Evolutionary conservation across 2,113 vertebrate genomes (phyloP).

Genomic region (Cariama cristata): DNA sequence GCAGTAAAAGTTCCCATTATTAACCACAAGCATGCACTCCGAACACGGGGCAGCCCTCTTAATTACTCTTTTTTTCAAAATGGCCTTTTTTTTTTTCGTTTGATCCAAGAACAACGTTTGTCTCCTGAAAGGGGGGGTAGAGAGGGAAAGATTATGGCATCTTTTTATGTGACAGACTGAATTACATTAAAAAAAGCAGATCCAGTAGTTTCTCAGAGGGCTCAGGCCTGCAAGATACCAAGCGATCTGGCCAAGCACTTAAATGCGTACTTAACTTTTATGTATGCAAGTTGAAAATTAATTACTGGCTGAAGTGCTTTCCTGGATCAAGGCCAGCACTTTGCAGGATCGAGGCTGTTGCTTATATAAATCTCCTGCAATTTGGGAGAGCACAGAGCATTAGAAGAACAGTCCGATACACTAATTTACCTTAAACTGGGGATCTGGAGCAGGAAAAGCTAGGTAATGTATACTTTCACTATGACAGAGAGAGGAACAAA

Average conservation of each 20-base stretch:
- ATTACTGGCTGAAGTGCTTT: slow-evolving; percentile 62
- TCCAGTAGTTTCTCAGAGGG: slow-evolving; percentile 16
- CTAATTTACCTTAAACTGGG: neutral
- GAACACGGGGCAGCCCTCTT: slow-evolving; percentile 5
- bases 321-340: slow-evolving; percentile 37
- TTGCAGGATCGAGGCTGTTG: neutral
- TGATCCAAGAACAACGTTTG: slow-evolving; percentile 36
- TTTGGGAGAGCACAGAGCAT: neutral
- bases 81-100: neutral
- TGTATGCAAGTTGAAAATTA: slow-evolving; percentile 51
- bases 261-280: slow-evolving; percentile 48
- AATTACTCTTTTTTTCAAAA: slow-evolving; percentile 26
- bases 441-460: neutral
- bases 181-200: slow-evolving; percentile 19
- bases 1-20: slow-evolving; percentile 55
- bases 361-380: neutral
- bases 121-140: slow-evolving; percentile 29
- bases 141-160: slow-evolving; percentile 34
- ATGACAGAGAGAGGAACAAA: neutral
- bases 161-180: slow-evolving; percentile 36
- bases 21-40: slow-evolving; percentile 46
- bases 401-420: neutral
- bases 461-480: neutral
- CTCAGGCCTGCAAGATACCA: slow-evolving; percentile 15
- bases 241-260: slow-evolving; percentile 36